Percentiles rank a stretch among this genome's conserved stretches.
Conservation (phyloP, 2,113 vertebrate genomes). For the Podarcis cretensis region DNA sequence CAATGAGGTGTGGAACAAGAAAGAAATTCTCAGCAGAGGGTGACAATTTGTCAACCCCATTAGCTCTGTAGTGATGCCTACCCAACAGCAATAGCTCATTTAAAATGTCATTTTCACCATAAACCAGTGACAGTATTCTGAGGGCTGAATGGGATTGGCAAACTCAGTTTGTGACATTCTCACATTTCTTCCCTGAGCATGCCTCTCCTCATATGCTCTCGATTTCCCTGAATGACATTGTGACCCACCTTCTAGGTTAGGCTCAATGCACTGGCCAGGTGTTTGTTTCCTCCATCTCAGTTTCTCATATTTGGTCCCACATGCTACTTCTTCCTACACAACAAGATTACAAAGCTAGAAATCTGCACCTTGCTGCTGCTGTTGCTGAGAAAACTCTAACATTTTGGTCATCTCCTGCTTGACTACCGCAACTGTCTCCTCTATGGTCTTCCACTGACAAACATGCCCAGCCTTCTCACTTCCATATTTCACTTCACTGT, state of each 20-base stretch:
- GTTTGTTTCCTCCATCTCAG: not conserved
- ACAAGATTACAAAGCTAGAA: not conserved
- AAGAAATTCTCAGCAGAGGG: not conserved
- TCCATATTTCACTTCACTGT: not conserved
- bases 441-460: not conserved
- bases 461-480: not conserved
- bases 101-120: not conserved
- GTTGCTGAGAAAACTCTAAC: not conserved
- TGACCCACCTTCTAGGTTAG: not conserved
- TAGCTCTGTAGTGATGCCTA: not conserved
- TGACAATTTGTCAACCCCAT: not conserved
- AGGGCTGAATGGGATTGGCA: not conserved
- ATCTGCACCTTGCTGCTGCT: no score
- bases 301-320: not conserved
- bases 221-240: not conserved
- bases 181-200: not conserved
- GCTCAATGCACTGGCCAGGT: not conserved
- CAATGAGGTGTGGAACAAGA: not conserved
- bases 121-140: not conserved
- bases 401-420: not conserved
- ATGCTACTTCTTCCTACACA: not conserved
- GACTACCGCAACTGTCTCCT: not conserved
- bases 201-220: not conserved
- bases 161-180: no score
- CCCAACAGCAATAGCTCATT: not conserved